Evolutionary conservation across 1,140 invertebrate genomes (phyloP), one percentile per base, ranked within the genome.

Genomic region (Sminthurides bifidus): DNA sequence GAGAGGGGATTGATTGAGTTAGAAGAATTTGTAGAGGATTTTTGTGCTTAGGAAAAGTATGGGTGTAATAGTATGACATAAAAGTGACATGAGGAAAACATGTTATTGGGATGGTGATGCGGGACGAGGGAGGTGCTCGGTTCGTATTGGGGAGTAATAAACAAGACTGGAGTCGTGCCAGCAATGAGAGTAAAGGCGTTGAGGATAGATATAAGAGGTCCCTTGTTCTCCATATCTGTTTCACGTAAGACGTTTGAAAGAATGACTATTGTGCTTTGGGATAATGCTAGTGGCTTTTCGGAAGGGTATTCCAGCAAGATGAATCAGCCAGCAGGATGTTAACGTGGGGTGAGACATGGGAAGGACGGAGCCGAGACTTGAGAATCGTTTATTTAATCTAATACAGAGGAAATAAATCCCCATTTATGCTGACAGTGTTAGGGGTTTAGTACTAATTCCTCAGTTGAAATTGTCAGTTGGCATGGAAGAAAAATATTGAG

Each of bases 381-480:
- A 52, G 51, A 60, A 60, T 60, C 59, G 59, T 57, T 63, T 59
- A 60, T 63, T 59, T 63, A 63, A 63, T 63, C 61, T 63, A 59
- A 60, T 60, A 59, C 58, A 49, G 45, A 63, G 58, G 55, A 56
- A 58, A 63, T 63, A 63, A 63, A 63, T 63, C 61, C 61, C 61
- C 58, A 60, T 63, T 63, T 60, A 59, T 58, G 57, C 58, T 63
- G 61, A 63, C 61, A 63, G 61, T 60, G 58, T 60, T 60, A 56
- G 56, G 57, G 58, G 31, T 59, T 52, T 60, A 27, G 24, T n/a
- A 57, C 55, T 57, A 56, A 58, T 60, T 56, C 57, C 41, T 60
- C 48, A 60, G 58, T 48, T 57, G 46, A 58, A 56, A 62, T 59
- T 62, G 60, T 62, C 60, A 62, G 60, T 62, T 62, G 56, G 56